These are phyloP conservation scores for Drosophila nannoptera DNA, from an alignment of 1,140 invertebrate genomes.

Conservation along the genomic window DNA sequence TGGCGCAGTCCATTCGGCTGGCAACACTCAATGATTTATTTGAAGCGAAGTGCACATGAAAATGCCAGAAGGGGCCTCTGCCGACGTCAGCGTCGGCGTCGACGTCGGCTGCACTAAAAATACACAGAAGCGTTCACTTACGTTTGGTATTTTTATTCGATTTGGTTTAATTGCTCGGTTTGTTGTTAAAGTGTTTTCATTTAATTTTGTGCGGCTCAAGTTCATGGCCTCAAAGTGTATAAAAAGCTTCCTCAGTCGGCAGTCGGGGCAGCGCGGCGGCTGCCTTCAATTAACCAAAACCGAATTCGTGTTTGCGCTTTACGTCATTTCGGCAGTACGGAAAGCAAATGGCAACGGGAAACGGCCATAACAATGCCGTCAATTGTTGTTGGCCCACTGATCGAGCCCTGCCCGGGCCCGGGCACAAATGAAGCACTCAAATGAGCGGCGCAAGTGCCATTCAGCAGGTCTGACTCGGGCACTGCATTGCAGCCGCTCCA, in stretches of 20 bases:
- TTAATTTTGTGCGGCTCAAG: constrained; percentile 66
- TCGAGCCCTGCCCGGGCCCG: constrained; percentile 31
- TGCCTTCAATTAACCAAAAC: constrained; percentile 61
- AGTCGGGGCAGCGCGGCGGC: constrained; percentile 31
- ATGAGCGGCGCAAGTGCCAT: constrained; percentile 23
- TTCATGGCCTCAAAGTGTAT: constrained; percentile 61
- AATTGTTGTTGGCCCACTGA: constrained; percentile 39
- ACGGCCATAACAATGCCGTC: constrained; percentile 35
- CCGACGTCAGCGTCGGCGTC: constrained; percentile 8
- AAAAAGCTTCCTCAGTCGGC: constrained; percentile 53
- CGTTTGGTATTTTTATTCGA: constrained; percentile 48
- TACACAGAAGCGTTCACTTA: constrained; percentile 42
- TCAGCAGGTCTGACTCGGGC: constrained; percentile 14
- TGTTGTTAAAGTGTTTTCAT: constrained; percentile 59
- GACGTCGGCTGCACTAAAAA: constrained; percentile 56
- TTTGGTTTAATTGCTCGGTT: constrained; percentile 63
- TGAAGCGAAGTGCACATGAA: constrained; percentile 50
- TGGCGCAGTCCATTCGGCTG: background rate
- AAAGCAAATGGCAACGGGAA: constrained; percentile 1
- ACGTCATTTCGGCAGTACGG: constrained; percentile 29
- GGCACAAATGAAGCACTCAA: constrained; percentile 34
- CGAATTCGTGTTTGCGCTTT: constrained; percentile 48
- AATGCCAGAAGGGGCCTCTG: constrained; percentile 49
- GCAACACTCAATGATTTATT: constrained; percentile 63
- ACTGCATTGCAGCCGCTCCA: constrained; percentile 36